phyloP scores from a whole-genome alignment of 2,888 invertebrate species.

The Horisme vitalbata region DNA sequence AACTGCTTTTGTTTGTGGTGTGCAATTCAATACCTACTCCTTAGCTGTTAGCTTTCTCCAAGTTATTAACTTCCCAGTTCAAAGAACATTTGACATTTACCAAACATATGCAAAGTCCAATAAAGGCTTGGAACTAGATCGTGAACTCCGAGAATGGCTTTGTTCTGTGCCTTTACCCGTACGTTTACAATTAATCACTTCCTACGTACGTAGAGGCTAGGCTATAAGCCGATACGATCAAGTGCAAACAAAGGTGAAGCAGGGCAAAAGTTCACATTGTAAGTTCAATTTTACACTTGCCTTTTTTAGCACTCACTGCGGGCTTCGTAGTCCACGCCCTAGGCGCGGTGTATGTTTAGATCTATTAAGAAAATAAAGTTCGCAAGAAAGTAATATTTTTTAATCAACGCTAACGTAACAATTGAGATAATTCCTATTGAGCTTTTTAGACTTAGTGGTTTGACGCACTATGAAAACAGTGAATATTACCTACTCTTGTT shows the following conservation, averaged over 20 bases:
- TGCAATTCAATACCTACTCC: slow-evolving; percentile 61
- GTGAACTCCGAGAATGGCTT: slow-evolving; percentile 55
- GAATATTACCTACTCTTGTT: too few species aligned
- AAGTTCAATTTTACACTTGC: slow-evolving; percentile 1
- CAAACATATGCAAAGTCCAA: slow-evolving; percentile 61
- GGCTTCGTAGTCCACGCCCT: too few species aligned
- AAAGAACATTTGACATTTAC: slow-evolving; percentile 67
- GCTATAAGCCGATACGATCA: slow-evolving; percentile 25
- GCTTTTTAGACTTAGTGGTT: too few species aligned
- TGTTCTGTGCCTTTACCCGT: slow-evolving; percentile 50
- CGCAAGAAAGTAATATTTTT: too few species aligned
- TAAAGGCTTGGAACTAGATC: slow-evolving; percentile 58
- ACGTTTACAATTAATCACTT: slow-evolving; percentile 55
- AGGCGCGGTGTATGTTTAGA: too few species aligned
- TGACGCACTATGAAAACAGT: too few species aligned
- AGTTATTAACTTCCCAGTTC: slow-evolving; percentile 69
- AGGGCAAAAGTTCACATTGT: slow-evolving; percentile 13
- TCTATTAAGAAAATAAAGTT: too few species aligned
- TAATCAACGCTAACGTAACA: too few species aligned
- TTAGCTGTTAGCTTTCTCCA: slow-evolving; percentile 66
- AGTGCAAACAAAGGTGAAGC: slow-evolving; percentile 22
- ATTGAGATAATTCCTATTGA: too few species aligned
- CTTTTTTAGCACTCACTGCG: too few species aligned
- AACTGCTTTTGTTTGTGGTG: slow-evolving; percentile 71
- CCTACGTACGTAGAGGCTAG: slow-evolving; percentile 25